Percentiles rank a stretch among this genome's conserved stretches.
Conservation (phyloP, 2,888 invertebrate species). For the Lepas anatifera region DNA sequence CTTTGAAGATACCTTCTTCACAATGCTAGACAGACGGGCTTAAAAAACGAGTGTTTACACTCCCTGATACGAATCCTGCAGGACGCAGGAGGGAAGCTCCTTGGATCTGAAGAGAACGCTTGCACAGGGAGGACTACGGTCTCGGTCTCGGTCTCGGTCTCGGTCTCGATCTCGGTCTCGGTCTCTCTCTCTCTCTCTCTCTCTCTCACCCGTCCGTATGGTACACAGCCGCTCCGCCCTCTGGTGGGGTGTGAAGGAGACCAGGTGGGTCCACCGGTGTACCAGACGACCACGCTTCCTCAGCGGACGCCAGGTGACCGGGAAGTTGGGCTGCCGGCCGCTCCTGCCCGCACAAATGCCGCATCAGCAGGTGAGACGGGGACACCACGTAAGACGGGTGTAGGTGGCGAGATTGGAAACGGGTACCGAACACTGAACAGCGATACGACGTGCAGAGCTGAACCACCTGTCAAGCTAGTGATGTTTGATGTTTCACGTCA, state of each 20-base stretch:
- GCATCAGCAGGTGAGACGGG: too few relatives aligned
- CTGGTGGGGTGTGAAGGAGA: conserved; percentile 20
- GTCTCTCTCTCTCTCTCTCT: too few relatives aligned
- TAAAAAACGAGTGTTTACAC: too few relatives aligned
- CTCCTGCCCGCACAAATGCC: not conserved
- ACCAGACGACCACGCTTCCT: not conserved
- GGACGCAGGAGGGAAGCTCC: too few relatives aligned
- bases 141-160: too few relatives aligned
- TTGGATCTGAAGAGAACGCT: too few relatives aligned
- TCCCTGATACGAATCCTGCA: too few relatives aligned
- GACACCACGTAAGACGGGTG: not conserved
- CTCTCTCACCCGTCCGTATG: conserved; percentile 17
- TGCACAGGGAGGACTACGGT: too few relatives aligned
- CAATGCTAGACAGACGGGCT: too few relatives aligned
- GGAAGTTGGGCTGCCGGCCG: not conserved
- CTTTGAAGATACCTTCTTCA: too few relatives aligned
- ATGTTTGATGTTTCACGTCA: not conserved
- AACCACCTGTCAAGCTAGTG: not conserved
- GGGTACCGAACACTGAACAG: too few relatives aligned
- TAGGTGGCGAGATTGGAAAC: not conserved
- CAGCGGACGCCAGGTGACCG: conserved; percentile 14
- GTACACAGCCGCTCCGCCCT: conserved; percentile 16
- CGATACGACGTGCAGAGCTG: not conserved
- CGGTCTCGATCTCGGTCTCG: too few relatives aligned
- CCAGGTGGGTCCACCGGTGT: conserved; percentile 18